Evolutionary conservation across 2,797 vertebrate genomes (phyloP).

Genomic region (Huso huso): DNA sequence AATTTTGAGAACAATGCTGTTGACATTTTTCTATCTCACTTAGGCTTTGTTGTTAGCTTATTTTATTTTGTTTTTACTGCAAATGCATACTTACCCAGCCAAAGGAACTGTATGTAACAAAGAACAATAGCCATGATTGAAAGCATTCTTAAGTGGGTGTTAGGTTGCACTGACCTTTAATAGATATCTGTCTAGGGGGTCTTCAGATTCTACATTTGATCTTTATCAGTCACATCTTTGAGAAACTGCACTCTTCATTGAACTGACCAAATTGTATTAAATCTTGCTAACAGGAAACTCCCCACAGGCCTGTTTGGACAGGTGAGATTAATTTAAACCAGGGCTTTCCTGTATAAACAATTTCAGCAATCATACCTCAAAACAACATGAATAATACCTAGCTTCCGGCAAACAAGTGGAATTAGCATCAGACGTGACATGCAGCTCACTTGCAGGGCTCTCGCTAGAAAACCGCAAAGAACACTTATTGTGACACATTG

Average conservation of each 20-base stretch:
- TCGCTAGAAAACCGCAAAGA: no score
- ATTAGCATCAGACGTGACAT: not conserved
- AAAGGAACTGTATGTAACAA: conserved; percentile 67
- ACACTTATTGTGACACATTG: no score
- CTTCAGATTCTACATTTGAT: conserved; percentile 36
- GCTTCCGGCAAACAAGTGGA: conserved; percentile 10
- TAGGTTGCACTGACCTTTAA: conserved; percentile 53
- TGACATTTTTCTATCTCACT: conserved; percentile 51
- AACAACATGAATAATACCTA: conserved; percentile 19
- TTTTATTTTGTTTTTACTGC: conserved; percentile 55
- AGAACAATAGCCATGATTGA: conserved; percentile 72
- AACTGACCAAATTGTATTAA: conserved; percentile 32
- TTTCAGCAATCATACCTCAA: conserved; percentile 5
- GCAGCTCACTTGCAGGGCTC: not conserved
- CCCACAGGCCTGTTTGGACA: conserved; percentile 20
- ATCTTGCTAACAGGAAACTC: conserved; percentile 33
- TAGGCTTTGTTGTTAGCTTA: conserved; percentile 47
- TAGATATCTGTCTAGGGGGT: conserved; percentile 49
- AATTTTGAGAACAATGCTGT: conserved; percentile 38
- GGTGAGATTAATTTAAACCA: conserved; percentile 25
- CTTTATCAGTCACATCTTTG: conserved; percentile 42
- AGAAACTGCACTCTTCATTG: conserved; percentile 42
- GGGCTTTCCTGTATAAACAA: not conserved
- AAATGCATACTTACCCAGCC: conserved; percentile 58
- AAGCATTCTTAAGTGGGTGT: conserved; percentile 65